Base-by-base conservation (phyloP, 2,888 invertebrate genomes). In the Calameuta filiformis region DNA sequence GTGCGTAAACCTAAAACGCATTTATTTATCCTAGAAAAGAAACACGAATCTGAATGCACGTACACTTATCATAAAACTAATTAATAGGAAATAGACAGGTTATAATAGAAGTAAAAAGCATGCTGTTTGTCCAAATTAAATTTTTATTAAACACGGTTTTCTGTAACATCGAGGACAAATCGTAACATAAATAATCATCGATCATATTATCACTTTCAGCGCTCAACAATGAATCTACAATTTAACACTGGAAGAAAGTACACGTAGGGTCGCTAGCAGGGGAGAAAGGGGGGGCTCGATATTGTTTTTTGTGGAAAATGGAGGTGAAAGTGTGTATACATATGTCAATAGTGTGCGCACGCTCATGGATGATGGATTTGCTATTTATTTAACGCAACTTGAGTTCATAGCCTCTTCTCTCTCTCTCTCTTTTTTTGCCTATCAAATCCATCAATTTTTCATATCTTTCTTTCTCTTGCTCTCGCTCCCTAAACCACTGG, bases 101-200 rank as follows among this genome's bases (percentile, higher is more conserved):
- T 12, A n/a, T 3, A 11, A 69, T 68, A n/a, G 15, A 31, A 73
- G 69, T 73, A 79, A 77, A 79, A 69, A 37, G 31, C 30, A 80
- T 77, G 77, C 73, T 85, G 85, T 89, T 90, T 90, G 90, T 90
- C 89, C 90, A 91, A 91, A 91, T 91, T 89, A 91, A 91, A 90
- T 89, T 91, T 91, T 91, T 91, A 91, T 91, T 91, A 90, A 91
- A 91, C 90, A 91, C 89, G 90, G 83, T 90, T 88, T 83, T 90
- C 90, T 89, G 90, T 91, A 91, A 91, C 91, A 91, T 91, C 91
- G 90, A 91, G 90, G 90, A 91, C 90, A 87, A 91, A 90, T 90
- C 83, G 86, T 90, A 90, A 91, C 90, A 91, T 90, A 91, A 90
- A 90, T 91, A 89, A 89, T 89, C 85, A 88, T 89, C 87, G 88